Evolutionary conservation across 2,888 invertebrate species (phyloP).

Genomic region (Nemurella pictetii): DNA sequence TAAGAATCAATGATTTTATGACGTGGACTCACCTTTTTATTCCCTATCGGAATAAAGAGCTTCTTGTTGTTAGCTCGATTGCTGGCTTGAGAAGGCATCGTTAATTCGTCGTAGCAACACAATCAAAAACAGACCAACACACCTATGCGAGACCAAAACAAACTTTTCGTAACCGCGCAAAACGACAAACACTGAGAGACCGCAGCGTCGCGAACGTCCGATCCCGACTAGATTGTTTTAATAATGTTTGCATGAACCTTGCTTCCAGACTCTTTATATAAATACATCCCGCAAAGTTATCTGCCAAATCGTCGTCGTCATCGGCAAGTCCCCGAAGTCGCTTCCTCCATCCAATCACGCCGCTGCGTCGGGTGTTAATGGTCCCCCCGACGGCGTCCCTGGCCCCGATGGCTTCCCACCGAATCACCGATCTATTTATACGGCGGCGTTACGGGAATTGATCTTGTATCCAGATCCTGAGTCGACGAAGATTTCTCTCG

Average conservation of each 20-base stretch:
- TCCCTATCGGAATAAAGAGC: slow-evolving; percentile 23
- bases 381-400: not conserved
- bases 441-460: not conserved
- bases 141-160: too few species aligned
- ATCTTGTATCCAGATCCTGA: not conserved
- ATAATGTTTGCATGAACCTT: not conserved
- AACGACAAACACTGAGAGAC: not conserved
- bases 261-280: slow-evolving; percentile 1
- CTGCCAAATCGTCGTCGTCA: not conserved
- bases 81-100: slow-evolving; percentile 25
- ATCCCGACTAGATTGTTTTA: not conserved
- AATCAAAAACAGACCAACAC: not conserved
- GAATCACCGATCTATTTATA: not conserved
- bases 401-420: not conserved
- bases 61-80: slow-evolving; percentile 20
- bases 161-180: not conserved
- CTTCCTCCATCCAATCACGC: not conserved
- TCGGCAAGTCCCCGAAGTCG: not conserved
- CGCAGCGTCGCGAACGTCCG: not conserved
- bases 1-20: not conserved
- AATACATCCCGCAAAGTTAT: not conserved
- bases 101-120: not conserved
- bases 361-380: not conserved
- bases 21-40: slow-evolving; percentile 19
- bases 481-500: not conserved